Evolutionary conservation across 2,888 invertebrate species (phyloP), one percentile per base, ranked within the genome.

Genomic region (Dicranocentrus wangi): DNA sequence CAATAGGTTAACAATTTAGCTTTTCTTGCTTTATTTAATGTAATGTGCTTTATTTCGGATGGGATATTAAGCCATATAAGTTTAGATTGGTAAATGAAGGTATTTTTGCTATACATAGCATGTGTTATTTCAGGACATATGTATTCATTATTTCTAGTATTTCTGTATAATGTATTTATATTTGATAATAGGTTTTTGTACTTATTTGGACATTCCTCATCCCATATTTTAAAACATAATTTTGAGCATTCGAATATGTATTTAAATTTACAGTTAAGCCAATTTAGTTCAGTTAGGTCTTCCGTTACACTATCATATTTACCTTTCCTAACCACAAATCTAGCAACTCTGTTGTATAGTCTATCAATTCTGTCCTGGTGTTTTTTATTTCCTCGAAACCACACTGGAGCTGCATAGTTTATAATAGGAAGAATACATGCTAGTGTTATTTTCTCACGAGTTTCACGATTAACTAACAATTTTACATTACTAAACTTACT

Each of bases 371-470:
- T 25, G 1, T 25, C 27, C 13, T n/a, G 28, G n/a, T 60, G 60
- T 3, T 1, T n/a, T 15, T 60, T 60, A 1, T 1, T 2, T 15
- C 60, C 60, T 8, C 8, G 3, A 60, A 60, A 60, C 60, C 60
- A 60, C 10, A 60, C 28, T 3, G 2, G 13, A 27, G 28, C 25
- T 19, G 28, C 27, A 17, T 60, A 60, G 28, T 60, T 60, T 3
- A 60, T 60, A 27, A 60, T 60, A 15, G 60, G 60, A 10, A 60
- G 10, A 15, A 60, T n/a, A 27, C 60, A 27, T 15, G 28, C 28
- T 27, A 60, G 1, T 3, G 2, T 1, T 27, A 1, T 27, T 19
- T 19, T 25, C 17, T 27, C 8, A 15, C 21, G 15, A 8, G 42
- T 19, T n/a, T 32, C 28, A 27, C 27, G 3, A 17, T 2, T 19